Evolutionary conservation across 1,140 invertebrate genomes (phyloP).

Genomic region (Drosophila persimilis): DNA sequence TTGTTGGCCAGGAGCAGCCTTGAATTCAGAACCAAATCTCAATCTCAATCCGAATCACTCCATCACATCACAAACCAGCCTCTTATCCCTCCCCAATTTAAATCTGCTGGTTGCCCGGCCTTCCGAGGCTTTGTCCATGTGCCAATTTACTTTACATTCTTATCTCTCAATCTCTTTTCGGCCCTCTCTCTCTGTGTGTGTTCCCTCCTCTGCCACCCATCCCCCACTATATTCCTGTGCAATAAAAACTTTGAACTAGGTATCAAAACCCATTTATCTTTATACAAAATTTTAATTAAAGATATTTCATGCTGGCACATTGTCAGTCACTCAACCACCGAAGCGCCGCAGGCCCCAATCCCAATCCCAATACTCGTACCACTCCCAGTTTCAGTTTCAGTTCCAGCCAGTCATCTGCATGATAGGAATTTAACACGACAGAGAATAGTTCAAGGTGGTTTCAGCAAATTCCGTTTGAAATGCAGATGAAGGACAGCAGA

Average conservation of each 20-base stretch:
- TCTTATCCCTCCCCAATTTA: constrained; percentile 34
- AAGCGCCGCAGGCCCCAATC: background rate
- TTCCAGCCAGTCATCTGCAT: constrained; percentile 18
- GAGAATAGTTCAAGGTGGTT: constrained; percentile 46
- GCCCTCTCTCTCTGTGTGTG: background rate
- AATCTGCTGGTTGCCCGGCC: constrained; percentile 66
- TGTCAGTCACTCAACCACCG: constrained; percentile 47
- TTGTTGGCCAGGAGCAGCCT: constrained; percentile 56
- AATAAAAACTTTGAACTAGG: constrained; percentile 76
- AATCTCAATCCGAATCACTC: constrained; percentile 35
- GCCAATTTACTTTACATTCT: constrained; percentile 71
- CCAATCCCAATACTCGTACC: no score
- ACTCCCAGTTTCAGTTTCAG: background rate
- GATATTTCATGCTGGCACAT: constrained; percentile 76
- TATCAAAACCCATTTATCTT: constrained; percentile 80
- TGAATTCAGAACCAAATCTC: constrained; percentile 46
- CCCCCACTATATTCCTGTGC: constrained; percentile 25
- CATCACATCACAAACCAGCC: background rate
- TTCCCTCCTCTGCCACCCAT: background rate
- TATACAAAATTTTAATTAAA: constrained; percentile 81
- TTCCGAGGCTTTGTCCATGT: constrained; percentile 57
- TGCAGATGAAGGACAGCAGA: constrained; percentile 55
- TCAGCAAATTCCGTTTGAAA: constrained; percentile 48
- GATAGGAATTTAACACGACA: constrained; percentile 12
- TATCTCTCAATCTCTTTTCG: constrained; percentile 19